Base-by-base conservation (phyloP, 2,113 vertebrate genomes). In the Arenaria interpres region DNA sequence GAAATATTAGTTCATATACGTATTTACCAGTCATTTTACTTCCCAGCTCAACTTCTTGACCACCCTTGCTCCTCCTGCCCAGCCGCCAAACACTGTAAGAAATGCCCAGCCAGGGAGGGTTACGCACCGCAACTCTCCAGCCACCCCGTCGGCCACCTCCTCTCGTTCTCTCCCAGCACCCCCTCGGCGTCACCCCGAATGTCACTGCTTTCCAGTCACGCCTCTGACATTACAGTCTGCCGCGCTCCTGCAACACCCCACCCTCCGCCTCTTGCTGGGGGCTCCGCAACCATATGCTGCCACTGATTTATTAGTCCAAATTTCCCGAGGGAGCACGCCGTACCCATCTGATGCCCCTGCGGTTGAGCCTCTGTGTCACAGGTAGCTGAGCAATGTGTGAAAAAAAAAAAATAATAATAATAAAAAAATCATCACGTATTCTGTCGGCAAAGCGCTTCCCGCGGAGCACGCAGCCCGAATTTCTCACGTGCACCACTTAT, bases 41-140 rank as follows among this genome's bases (percentile, higher is more conserved):
- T 39, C 63, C 45, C 59, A 33, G 50, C 20, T 56, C 4, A 2
- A 48, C 43, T 46, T 60, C 57, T 35, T 5, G 4, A 51, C 17
- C 37, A n/a, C 33, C 15, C 28, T 90, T 27, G 35, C 14, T 79
- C 28, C 35, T 68, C 60, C 62, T 1, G 0, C 57, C 10, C 9
- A 3, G 41, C 9, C 0, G 0, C 18, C 14, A n/a, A 67, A n/a
- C 14, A 1, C 37, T 6, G 45, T 27, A 50, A 78, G 64, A n/a
- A 63, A 37, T 0, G 1, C n/a, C 51, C n/a, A 68, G 4, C 6
- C 0, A 0, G 37, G 32, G 48, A 64, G 18, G 16, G 20, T 28
- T 50, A 23, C 54, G 56, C 28, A 20, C 9, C 22, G 4, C 11
- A 63, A 4, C 9, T 18, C 41, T 66, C 33, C 37, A 39, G 41